These are phyloP conservation scores for Protobothrops mucrosquamatus DNA, from an alignment of 2,113 vertebrate genomes.

Conservation along the genomic window DNA sequence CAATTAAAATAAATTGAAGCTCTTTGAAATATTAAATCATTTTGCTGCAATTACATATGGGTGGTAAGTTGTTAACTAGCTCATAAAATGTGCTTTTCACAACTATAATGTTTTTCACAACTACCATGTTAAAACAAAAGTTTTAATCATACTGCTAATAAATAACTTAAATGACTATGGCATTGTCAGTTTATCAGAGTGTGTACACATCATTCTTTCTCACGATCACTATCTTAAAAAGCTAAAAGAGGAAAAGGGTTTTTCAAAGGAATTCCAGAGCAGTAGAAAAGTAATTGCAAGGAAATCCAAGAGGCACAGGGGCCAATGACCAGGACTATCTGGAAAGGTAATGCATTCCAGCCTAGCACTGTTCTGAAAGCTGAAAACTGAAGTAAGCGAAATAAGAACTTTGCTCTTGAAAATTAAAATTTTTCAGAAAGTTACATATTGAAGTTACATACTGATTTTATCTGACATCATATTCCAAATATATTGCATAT, in stretches of 20 bases:
- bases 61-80: neutral
- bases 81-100: neutral
- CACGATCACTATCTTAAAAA: neutral
- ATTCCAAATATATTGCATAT: neutral
- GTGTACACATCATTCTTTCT: neutral
- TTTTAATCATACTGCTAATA: neutral
- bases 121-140: neutral
- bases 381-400: neutral
- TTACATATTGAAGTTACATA: neutral
- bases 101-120: neutral
- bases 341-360: constrained; percentile 5
- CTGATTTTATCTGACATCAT: neutral
- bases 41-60: neutral
- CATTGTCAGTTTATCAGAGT: neutral
- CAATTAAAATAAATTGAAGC: neutral
- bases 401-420: neutral
- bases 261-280: constrained; percentile 11
- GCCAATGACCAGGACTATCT: neutral
- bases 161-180: neutral
- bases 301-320: neutral
- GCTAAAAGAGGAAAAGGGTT: neutral
- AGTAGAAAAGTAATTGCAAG: neutral
- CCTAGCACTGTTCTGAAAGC: neutral
- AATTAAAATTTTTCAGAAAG: neutral
- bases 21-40: neutral